These are phyloP conservation scores for Acrocephalus arundinaceus DNA, from an alignment of 2,113 vertebrate genomes.

Conservation along the genomic window DNA sequence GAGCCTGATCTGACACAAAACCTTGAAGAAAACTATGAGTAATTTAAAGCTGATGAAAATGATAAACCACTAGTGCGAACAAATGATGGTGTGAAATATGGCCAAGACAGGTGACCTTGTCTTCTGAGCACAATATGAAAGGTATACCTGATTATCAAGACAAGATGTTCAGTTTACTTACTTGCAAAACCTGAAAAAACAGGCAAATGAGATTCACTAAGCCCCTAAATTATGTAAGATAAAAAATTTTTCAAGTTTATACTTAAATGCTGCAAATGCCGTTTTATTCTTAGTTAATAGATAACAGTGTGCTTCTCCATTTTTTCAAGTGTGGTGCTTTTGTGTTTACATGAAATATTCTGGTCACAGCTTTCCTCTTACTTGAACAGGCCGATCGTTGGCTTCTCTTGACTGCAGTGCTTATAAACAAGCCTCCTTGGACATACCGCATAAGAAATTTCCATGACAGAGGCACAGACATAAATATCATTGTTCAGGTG, in stretches of 20 bases:
- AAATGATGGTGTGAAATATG: neutral
- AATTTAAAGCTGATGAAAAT: constrained; percentile 4
- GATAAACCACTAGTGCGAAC: neutral
- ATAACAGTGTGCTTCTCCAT: neutral
- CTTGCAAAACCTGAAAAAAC: neutral
- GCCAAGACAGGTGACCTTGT: neutral
- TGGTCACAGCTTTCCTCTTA: neutral
- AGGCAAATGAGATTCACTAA: neutral
- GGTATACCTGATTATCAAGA: neutral
- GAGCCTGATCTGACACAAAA: neutral
- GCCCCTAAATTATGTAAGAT: neutral
- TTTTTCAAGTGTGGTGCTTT: neutral
- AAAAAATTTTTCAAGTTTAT: neutral
- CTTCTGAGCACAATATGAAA: neutral
- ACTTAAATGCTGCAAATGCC: neutral
- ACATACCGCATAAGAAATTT: neutral
- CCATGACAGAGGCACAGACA: neutral
- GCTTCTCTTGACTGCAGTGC: neutral
- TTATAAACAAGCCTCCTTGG: neutral
- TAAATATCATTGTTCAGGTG: neutral
- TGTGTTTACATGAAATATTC: neutral
- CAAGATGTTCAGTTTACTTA: neutral
- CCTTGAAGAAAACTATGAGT: neutral
- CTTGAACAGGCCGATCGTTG: neutral
- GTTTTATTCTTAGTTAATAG: neutral